Conservation (phyloP, 2,797 vertebrate genomes). For the Pipistrellus pygmaeus region DNA sequence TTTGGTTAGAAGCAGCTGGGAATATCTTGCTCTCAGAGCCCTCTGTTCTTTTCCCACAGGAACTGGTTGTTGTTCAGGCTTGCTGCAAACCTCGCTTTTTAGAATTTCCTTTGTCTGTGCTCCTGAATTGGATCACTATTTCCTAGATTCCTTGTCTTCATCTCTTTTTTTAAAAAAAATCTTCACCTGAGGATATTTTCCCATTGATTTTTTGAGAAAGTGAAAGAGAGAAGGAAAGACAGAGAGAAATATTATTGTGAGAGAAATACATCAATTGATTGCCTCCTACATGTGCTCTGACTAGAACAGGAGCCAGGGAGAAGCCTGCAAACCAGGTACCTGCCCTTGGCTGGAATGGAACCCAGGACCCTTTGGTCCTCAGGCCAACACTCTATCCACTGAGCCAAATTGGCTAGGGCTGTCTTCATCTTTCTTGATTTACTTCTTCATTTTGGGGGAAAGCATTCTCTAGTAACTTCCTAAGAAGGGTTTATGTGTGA, state of each 20-base stretch:
- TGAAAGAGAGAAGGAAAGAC: too few relatives aligned
- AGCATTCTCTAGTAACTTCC: slow-evolving; percentile 10
- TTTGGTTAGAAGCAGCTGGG: neutral
- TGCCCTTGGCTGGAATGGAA: too few relatives aligned
- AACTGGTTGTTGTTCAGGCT: neutral
- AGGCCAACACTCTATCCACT: too few relatives aligned
- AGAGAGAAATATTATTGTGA: too few relatives aligned
- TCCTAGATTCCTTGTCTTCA: neutral
- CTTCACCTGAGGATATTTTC: too few relatives aligned
- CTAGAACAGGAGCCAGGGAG: too few relatives aligned
- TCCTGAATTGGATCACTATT: neutral
- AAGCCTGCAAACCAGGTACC: too few relatives aligned
- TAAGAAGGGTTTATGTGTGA: neutral
- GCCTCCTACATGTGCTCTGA: too few relatives aligned
- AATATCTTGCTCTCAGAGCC: neutral
- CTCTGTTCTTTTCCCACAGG: neutral
- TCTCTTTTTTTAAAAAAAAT: too few relatives aligned
- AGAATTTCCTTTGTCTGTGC: slow-evolving; percentile 41
- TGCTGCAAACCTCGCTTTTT: neutral
- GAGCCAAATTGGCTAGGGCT: neutral
- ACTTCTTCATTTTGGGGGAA: neutral
- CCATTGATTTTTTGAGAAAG: too few relatives aligned
- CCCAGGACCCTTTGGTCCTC: too few relatives aligned
- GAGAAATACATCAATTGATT: too few relatives aligned
- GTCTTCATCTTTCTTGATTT: neutral